phyloP scores from a whole-genome alignment of 2,797 vertebrate species.

The Glyptemys insculpta region DNA sequence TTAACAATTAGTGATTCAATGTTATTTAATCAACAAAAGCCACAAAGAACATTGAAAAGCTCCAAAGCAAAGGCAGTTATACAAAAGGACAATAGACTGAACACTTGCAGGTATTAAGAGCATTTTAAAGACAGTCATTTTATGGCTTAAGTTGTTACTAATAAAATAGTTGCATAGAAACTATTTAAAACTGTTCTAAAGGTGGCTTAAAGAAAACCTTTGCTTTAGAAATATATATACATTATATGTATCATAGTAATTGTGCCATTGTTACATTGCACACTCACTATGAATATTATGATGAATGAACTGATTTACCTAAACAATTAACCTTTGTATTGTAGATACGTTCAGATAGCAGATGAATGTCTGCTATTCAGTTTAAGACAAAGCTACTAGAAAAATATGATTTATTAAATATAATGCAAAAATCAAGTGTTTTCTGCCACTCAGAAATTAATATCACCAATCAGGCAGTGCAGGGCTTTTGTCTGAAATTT shows the following conservation, averaged over 20 bases:
- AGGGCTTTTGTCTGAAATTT: slow-evolving; percentile 12
- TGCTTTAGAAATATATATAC: slow-evolving; percentile 24
- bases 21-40: slow-evolving; percentile 49
- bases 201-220: not conserved
- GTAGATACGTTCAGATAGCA: slow-evolving; percentile 50
- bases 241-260: slow-evolving; percentile 18
- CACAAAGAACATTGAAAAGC: not conserved
- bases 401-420: slow-evolving; percentile 67
- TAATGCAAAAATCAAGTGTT: slow-evolving; percentile 65
- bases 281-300: slow-evolving; percentile 28
- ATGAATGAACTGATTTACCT: slow-evolving; percentile 72
- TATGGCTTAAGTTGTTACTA: slow-evolving; percentile 21
- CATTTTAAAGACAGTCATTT: slow-evolving; percentile 31
- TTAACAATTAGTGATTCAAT: slow-evolving; percentile 39
- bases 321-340: slow-evolving; percentile 78
- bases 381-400: slow-evolving; percentile 52
- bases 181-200: slow-evolving; percentile 23
- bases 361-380: slow-evolving; percentile 59
- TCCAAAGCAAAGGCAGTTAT: not conserved
- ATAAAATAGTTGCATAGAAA: slow-evolving; percentile 40
- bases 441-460: slow-evolving; percentile 42
- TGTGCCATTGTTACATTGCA: slow-evolving; percentile 44
- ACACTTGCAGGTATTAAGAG: slow-evolving; percentile 20
- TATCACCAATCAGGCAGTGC: slow-evolving; percentile 44
- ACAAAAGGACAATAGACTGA: slow-evolving; percentile 16